Percentiles rank a stretch among this genome's conserved stretches.
phyloP scores from a whole-genome alignment of 1,140 invertebrate species.

The Gonatopus flavifemur region DNA sequence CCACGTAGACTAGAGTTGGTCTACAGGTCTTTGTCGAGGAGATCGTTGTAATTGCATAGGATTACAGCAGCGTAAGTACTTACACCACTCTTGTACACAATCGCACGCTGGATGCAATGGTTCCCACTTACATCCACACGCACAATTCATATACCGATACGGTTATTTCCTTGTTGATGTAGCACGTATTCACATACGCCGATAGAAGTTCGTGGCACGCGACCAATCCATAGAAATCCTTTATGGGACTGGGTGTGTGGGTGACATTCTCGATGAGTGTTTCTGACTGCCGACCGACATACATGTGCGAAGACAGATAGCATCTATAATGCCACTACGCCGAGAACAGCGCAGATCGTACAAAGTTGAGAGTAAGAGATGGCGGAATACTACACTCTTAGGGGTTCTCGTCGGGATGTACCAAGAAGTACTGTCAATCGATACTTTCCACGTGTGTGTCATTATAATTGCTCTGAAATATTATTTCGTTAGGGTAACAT shows the following conservation, averaged over 20 bases:
- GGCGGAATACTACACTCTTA: no score
- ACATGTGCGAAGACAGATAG: slow-evolving; percentile 48
- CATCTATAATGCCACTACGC: slow-evolving; percentile 40
- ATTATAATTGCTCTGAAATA: no score
- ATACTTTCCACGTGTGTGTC: no score
- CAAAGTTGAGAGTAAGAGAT: no score
- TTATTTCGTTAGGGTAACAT: no score
- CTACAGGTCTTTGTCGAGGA: slow-evolving; percentile 29
- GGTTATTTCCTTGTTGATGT: no score
- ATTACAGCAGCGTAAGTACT: slow-evolving; percentile 25
- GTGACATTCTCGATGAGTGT: slow-evolving; percentile 55
- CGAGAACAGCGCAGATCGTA: no score
- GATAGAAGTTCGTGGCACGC: slow-evolving; percentile 48
- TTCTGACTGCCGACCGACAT: slow-evolving; percentile 52
- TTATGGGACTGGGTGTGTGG: slow-evolving; percentile 43
- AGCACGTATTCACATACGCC: slow-evolving; percentile 25
- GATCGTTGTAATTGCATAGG: slow-evolving; percentile 28
- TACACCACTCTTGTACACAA: slow-evolving; percentile 28
- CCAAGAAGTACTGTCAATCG: no score
- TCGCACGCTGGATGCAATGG: slow-evolving; percentile 22
- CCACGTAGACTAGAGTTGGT: no score
- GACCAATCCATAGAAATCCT: slow-evolving; percentile 53
- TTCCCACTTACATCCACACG: slow-evolving; percentile 20
- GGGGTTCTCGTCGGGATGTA: no score
- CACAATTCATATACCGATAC: no score